Conservation (phyloP, 2,797 vertebrate genomes). For the Scomberomorus guttatus region DNA sequence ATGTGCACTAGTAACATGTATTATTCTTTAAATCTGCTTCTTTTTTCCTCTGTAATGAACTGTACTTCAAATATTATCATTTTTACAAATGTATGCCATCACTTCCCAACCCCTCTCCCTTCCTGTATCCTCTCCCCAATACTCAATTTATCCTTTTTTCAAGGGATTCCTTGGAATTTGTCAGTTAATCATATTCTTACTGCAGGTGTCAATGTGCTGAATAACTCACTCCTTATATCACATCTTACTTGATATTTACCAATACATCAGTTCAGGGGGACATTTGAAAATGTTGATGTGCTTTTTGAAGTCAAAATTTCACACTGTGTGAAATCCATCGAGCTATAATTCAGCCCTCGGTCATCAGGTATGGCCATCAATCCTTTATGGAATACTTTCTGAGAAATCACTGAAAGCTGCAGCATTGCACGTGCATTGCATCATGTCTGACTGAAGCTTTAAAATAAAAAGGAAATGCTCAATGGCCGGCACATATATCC, state of each 20-base stretch:
- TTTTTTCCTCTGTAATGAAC: conserved; percentile 30
- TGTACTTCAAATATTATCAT: conserved; percentile 24
- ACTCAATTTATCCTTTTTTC: background rate
- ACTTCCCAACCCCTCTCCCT: background rate
- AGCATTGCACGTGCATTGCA: conserved; percentile 57
- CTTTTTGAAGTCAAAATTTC: conserved; percentile 25
- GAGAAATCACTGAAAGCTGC: conserved; percentile 32
- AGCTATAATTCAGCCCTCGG: background rate
- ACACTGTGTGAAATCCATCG: background rate
- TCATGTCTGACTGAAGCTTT: conserved; percentile 58
- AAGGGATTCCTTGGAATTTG: background rate
- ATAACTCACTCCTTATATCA: background rate
- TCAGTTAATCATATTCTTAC: background rate
- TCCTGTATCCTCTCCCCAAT: background rate
- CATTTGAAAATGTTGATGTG: conserved; percentile 2
- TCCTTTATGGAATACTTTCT: conserved; percentile 20
- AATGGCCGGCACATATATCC: background rate
- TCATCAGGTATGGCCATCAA: conserved; percentile 30
- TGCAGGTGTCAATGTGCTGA: background rate
- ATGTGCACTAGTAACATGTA: conserved; percentile 40
- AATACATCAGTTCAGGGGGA: background rate
- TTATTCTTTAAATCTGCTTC: conserved; percentile 54
- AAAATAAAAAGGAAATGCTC: conserved; percentile 22
- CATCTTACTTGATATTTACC: background rate
- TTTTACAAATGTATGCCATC: conserved; percentile 11